Conservation (phyloP, 2,797 vertebrate species). For the Lepidocolaptes lacrymiger region DNA sequence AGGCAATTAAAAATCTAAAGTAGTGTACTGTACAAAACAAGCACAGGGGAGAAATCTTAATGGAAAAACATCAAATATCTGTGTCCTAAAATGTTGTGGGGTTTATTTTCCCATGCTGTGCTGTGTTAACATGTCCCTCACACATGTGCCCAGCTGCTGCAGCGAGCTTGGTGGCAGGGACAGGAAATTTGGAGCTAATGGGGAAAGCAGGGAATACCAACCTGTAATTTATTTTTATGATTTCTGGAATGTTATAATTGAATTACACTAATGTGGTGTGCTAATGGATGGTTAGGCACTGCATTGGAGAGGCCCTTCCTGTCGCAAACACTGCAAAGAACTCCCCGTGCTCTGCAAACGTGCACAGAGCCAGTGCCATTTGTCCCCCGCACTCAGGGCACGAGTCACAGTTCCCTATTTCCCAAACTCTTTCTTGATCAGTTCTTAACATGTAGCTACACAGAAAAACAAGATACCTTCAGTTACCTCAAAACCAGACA, state of each 20-base stretch:
- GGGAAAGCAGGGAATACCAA: neutral
- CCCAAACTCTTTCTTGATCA: neutral
- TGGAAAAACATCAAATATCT: neutral
- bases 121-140: neutral
- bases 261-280: neutral
- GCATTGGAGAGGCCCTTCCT: neutral
- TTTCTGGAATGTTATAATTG: neutral
- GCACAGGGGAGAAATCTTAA: neutral
- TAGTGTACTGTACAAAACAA: neutral
- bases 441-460: neutral
- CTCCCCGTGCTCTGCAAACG: neutral
- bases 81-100: neutral
- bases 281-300: neutral
- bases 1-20: constrained; percentile 3
- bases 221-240: neutral
- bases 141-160: neutral
- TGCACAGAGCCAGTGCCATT: neutral
- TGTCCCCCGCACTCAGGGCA: neutral
- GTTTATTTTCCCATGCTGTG: fast-evolving
- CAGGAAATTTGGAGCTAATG: neutral
- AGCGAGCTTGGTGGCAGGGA: neutral
- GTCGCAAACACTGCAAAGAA: neutral
- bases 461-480: neutral
- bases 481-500: constrained; percentile 6
- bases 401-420: fast-evolving